Evolutionary conservation across 2,888 invertebrate genomes (phyloP).

Genomic region (Eristalis pertinax): DNA sequence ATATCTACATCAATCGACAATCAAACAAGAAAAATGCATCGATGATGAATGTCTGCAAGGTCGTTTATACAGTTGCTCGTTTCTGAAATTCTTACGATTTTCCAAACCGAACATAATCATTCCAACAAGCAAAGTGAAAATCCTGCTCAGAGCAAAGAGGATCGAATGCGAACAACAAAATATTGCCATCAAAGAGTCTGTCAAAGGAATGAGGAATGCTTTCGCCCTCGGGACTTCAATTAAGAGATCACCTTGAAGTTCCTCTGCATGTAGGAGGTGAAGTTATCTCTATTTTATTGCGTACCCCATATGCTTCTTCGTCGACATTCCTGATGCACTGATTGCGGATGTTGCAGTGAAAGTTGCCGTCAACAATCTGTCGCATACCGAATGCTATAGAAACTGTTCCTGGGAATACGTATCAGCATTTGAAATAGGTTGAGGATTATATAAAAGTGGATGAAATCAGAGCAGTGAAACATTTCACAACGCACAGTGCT

Average conservation of each 20-base stretch:
- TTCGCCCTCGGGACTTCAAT: background rate
- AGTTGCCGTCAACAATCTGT: background rate
- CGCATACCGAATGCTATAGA: background rate
- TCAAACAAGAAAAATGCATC: background rate
- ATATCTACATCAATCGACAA: background rate
- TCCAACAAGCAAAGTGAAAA: background rate
- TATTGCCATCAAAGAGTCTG: background rate
- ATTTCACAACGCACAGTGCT: too few relatives aligned
- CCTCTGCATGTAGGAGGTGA: background rate
- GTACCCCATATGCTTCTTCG: background rate
- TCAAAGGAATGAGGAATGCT: background rate
- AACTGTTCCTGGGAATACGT: background rate
- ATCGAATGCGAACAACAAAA: background rate
- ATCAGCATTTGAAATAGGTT: too few relatives aligned
- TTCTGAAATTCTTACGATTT: too few relatives aligned
- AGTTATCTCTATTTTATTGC: too few relatives aligned
- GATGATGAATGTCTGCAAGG: too few relatives aligned
- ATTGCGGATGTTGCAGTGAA: background rate
- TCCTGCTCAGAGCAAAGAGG: background rate
- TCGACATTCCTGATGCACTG: background rate
- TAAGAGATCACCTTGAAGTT: background rate
- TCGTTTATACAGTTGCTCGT: too few relatives aligned
- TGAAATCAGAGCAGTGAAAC: too few relatives aligned
- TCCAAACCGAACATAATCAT: background rate
- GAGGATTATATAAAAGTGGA: too few relatives aligned